Evolutionary conservation across 2,888 invertebrate species (phyloP).

Genomic region (Mesochorus sp.): DNA sequence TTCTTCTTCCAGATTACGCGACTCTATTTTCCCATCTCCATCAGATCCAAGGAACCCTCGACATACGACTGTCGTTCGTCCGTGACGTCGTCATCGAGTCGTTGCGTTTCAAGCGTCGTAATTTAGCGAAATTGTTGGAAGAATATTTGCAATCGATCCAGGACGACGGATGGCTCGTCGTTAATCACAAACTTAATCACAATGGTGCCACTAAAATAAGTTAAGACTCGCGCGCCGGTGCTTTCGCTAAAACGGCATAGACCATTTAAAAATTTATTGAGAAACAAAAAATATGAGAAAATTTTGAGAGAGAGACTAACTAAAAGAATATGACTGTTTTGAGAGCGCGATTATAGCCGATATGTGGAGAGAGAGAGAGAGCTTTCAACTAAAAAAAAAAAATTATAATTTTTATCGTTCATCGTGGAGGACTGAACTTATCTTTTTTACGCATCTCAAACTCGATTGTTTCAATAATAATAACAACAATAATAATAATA

Average conservation of each 20-base stretch:
- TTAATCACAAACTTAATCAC: constrained; percentile 79
- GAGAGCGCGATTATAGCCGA: constrained; percentile 42
- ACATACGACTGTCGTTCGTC: constrained; percentile 87
- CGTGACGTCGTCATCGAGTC: constrained; percentile 90
- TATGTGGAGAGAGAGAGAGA: constrained; percentile 57
- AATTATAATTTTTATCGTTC: constrained; percentile 60
- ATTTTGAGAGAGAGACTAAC: not conserved
- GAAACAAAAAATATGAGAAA: constrained; percentile 7
- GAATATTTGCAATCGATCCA: constrained; percentile 84
- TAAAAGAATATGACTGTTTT: not conserved
- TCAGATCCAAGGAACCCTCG: constrained; percentile 87
- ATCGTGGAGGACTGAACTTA: constrained; percentile 60
- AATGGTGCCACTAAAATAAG: constrained; percentile 80
- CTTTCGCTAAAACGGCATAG: constrained; percentile 59
- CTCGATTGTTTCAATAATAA: constrained; percentile 29
- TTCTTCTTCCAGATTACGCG: constrained; percentile 88
- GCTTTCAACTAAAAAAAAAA: constrained; percentile 51
- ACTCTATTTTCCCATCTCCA: constrained; percentile 88
- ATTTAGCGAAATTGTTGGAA: constrained; percentile 87
- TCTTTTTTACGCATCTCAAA: constrained; percentile 50
- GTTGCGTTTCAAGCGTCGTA: constrained; percentile 89
- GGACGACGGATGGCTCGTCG: constrained; percentile 74
- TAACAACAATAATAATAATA: not conserved
- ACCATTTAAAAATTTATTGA: constrained; percentile 54
- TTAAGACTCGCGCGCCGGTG: constrained; percentile 71